phyloP scores from a whole-genome alignment of 2,797 vertebrate genomes.

The Myotis vivesi region DNA sequence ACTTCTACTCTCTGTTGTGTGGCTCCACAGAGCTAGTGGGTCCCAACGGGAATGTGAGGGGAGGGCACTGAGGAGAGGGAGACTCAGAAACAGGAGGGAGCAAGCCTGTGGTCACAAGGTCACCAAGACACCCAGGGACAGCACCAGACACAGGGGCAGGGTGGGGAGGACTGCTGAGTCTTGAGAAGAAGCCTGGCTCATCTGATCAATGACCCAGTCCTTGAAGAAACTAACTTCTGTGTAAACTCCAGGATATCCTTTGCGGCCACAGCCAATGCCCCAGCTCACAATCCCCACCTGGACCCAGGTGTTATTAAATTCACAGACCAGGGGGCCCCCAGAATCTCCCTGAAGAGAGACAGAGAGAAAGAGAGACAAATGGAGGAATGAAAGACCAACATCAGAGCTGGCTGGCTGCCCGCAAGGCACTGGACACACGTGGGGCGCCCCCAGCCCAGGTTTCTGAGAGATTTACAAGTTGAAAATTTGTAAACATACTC shows the following conservation, averaged over 20 bases:
- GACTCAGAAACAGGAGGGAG: background rate
- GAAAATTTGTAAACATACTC: background rate
- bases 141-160: background rate
- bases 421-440: fast-evolving
- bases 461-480: background rate
- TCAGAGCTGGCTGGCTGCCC: background rate
- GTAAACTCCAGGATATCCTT: slow-evolving; percentile 41
- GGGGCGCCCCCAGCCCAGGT: background rate
- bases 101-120: background rate
- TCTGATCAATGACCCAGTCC: background rate
- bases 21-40: background rate
- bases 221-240: slow-evolving; percentile 60
- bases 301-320: slow-evolving; percentile 48
- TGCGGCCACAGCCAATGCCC: slow-evolving; percentile 38
- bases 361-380: background rate
- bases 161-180: background rate
- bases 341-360: slow-evolving; percentile 71
- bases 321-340: slow-evolving; percentile 68
- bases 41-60: background rate
- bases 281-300: slow-evolving; percentile 73
- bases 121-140: background rate
- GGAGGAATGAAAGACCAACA: background rate
- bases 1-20: background rate
- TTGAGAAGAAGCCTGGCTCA: background rate
- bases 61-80: background rate